Evolutionary conservation across 2,113 vertebrate species (phyloP).

Genomic region (Craseonycteris thonglongyai): DNA sequence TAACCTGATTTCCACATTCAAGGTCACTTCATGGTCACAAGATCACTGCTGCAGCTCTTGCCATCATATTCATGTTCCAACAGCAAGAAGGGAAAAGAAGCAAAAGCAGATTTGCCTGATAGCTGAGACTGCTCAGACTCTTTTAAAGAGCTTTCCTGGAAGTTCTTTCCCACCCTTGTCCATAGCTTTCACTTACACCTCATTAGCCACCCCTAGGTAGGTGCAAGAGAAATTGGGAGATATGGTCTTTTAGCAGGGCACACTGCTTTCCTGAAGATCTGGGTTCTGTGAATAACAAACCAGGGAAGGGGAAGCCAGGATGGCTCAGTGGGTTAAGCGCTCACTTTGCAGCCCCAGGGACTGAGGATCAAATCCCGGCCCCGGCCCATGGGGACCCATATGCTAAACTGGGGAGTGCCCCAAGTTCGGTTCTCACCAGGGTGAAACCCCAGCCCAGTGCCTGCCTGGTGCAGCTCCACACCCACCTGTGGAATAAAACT

Average conservation of each 20-base stretch:
- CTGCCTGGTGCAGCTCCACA: too few relatives aligned
- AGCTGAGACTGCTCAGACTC: neutral
- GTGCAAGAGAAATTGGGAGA: neutral
- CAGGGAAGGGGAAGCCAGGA: too few relatives aligned
- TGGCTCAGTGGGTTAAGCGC: too few relatives aligned
- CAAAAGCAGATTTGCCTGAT: neutral
- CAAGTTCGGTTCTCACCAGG: too few relatives aligned
- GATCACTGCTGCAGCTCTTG: neutral
- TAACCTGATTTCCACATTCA: neutral
- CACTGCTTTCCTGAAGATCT: neutral
- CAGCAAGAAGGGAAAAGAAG: neutral
- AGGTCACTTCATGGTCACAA: neutral
- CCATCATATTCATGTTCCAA: neutral
- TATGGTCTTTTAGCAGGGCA: neutral
- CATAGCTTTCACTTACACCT: neutral
- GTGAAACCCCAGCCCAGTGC: too few relatives aligned
- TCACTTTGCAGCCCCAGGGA: too few relatives aligned
- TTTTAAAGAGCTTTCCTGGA: neutral
- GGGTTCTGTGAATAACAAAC: neutral
- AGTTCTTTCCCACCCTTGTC: too few relatives aligned
- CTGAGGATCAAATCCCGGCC: too few relatives aligned
- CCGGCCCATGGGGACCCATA: too few relatives aligned
- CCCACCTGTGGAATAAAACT: too few relatives aligned
- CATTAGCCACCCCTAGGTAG: neutral
- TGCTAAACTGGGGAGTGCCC: too few relatives aligned